Base-by-base conservation (phyloP, 2,113 vertebrate species). In the Scartelaos histophorus region DNA sequence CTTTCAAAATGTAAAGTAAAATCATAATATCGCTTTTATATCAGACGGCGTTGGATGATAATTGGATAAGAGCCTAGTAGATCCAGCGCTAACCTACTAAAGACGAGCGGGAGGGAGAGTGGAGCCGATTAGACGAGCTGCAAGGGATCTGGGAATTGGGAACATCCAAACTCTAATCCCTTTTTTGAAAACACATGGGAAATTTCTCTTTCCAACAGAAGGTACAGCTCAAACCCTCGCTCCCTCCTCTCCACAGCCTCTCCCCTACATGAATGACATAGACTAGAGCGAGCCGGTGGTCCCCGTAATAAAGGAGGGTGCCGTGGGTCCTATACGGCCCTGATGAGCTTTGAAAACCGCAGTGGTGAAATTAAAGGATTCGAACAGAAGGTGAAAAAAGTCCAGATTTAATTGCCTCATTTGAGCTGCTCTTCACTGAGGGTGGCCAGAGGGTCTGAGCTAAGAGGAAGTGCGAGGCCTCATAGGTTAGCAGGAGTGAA, bases 11-110 rank as follows among this genome's bases (percentile, higher is more conserved):
- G 3, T 24, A 58, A 13, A 57, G 54, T 58, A 58, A 25, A 24
- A 58, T n/a, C 22, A 56, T 22, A 3, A 7, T 34, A 5, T 70
- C 68, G 73, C 74, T 73, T 74, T 35, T 34, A 15, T 69, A 49
- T 88, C 84, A 81, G 85, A 78, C 74, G 81, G 81, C 73, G 74
- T 81, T 66, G n/a, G 84, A 77, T 77, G 69, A 76, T 91, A 91
- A 92, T 89, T 88, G 87, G 57, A 92, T 92, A 82, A 75, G 78
- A 66, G 74, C 84, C 76, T 72, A 72, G 82, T 79, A 79, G 82
- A 91, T 86, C 87, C 81, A 60, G 51, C 35, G 70, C 82, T 89
- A 88, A 89, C 83, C 86, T 66, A 71, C 75, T 86, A 75, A 87
- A 85, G 77, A 80, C 78, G 51, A 70, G 75, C 82, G 67, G 24